phyloP scores from a whole-genome alignment of 2,113 vertebrate species.

The Oreochromis niloticus region DNA sequence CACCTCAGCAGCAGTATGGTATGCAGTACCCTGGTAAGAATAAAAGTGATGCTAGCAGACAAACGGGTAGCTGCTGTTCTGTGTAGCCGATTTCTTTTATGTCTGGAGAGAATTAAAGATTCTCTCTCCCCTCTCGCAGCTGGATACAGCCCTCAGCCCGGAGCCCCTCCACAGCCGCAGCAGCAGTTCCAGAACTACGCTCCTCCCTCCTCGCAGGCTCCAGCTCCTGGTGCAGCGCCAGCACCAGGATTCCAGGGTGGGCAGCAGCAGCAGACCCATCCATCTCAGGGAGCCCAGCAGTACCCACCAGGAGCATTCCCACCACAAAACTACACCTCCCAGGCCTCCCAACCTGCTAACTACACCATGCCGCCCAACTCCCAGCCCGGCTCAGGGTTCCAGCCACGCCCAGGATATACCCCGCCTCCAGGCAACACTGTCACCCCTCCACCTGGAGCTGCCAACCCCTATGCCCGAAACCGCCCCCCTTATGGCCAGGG shows the following conservation, averaged over 20 bases:
- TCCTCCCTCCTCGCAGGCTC: constrained; percentile 80
- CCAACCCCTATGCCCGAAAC: constrained; percentile 92
- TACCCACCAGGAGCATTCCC: constrained; percentile 84
- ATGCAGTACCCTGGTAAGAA: constrained; percentile 94
- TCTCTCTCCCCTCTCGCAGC: constrained; percentile 44
- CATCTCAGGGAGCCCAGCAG: constrained; percentile 81
- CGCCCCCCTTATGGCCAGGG: constrained; percentile 88
- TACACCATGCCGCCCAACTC: constrained; percentile 83
- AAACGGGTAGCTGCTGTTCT: background rate
- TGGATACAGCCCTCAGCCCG: constrained; percentile 86
- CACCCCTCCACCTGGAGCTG: constrained; percentile 82
- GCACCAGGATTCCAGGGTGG: constrained; percentile 74
- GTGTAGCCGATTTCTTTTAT: background rate
- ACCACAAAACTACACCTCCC: constrained; percentile 88
- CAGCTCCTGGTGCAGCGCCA: constrained; percentile 70
- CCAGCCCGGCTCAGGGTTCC: constrained; percentile 79
- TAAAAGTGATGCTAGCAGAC: background rate
- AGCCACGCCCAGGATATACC: constrained; percentile 85
- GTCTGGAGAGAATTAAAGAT: background rate
- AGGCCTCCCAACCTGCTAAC: constrained; percentile 82
- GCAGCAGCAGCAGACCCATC: constrained; percentile 75
- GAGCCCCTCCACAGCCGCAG: constrained; percentile 82
- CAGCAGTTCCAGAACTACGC: constrained; percentile 92
- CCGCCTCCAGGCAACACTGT: constrained; percentile 83
- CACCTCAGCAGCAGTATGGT: constrained; percentile 87